phyloP scores from a whole-genome alignment of 2,888 invertebrate genomes.

The Choreutis nemorana region DNA sequence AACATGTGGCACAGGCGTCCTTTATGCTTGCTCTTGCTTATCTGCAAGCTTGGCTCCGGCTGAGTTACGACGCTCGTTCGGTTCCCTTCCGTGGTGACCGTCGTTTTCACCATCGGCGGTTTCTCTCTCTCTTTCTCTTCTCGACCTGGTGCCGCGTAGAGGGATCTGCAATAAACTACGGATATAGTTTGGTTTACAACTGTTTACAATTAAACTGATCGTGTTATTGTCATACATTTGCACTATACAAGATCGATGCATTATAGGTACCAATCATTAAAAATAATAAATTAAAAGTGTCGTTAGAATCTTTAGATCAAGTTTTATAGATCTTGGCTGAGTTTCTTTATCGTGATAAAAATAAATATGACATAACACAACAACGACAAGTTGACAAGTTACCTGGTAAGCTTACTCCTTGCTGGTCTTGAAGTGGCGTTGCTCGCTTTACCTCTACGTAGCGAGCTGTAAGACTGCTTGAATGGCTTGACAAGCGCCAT shows the following conservation, averaged over 20 bases:
- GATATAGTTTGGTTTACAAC: no score
- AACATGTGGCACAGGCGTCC: constrained; percentile 57
- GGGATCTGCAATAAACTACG: constrained; percentile 57
- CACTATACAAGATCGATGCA: no score
- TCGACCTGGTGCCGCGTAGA: constrained; percentile 52
- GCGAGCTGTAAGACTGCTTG: constrained; percentile 42
- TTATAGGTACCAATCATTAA: no score
- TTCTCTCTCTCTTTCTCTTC: constrained; percentile 26
- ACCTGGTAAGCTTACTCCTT: constrained; percentile 55
- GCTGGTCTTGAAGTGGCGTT: constrained; percentile 32
- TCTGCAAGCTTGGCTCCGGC: constrained; percentile 13
- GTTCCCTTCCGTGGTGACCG: constrained; percentile 17
- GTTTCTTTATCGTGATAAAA: no score
- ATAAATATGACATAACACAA: not conserved
- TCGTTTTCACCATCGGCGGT: constrained; percentile 23
- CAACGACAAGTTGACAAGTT: constrained; percentile 7
- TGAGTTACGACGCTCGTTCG: constrained; percentile 16
- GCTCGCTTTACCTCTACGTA: constrained; percentile 37
- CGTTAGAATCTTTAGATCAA: no score
- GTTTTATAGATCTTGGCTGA: no score
- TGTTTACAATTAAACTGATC: no score
- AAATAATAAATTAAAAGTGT: no score
- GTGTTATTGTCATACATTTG: no score
- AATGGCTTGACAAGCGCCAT: constrained; percentile 36
- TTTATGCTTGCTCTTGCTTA: constrained; percentile 36